phyloP scores from a whole-genome alignment of 2,797 vertebrate genomes.

The Sylvia borin region DNA sequence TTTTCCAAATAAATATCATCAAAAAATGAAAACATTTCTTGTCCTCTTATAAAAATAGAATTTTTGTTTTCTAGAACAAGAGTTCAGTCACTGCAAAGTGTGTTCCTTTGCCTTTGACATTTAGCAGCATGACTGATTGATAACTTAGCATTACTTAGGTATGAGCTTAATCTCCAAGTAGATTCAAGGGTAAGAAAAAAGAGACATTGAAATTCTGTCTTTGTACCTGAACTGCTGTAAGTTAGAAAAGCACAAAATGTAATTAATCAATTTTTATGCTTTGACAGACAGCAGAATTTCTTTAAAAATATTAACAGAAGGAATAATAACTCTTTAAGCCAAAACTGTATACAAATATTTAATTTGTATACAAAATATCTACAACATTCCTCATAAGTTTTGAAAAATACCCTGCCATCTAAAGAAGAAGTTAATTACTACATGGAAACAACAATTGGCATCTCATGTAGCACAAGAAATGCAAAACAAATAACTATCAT shows the following conservation, averaged over 20 bases:
- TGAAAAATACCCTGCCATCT: neutral
- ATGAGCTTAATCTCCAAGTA: constrained; percentile 67
- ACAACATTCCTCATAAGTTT: neutral
- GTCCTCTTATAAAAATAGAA: neutral
- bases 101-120: constrained; percentile 59
- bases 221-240: constrained; percentile 46
- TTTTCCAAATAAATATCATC: neutral
- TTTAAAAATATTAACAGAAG: constrained; percentile 37
- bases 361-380: neutral
- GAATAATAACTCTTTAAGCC: neutral
- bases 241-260: constrained; percentile 62
- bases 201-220: constrained; percentile 59
- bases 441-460: neutral
- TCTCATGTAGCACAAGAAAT: neutral
- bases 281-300: constrained; percentile 33
- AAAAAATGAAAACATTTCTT: neutral
- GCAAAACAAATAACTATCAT: neutral
- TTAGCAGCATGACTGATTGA: constrained; percentile 66
- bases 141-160: constrained; percentile 51
- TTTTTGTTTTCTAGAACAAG: constrained; percentile 8
- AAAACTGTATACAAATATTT: neutral
- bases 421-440: neutral
- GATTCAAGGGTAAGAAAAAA: constrained; percentile 50
- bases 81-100: neutral
- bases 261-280: constrained; percentile 63